Percentiles rank a stretch among this genome's conserved stretches.
Conservation (phyloP, 2,113 vertebrate genomes). For the Lepus timidus region DNA sequence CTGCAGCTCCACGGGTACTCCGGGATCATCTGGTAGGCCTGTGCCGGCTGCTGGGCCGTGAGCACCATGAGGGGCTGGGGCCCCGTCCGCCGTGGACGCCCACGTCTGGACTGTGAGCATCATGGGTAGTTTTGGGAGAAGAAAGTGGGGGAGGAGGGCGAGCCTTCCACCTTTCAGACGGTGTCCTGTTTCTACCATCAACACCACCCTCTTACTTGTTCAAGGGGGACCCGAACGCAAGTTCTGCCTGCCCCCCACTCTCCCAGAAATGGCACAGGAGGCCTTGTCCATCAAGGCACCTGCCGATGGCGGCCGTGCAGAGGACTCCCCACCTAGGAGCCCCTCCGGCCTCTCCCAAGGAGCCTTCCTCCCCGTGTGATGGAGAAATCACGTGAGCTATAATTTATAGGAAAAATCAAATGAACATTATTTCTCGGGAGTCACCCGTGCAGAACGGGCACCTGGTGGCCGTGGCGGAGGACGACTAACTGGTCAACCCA, state of each 20-base stretch:
- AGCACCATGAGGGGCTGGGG: rapidly evolving
- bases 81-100: rapidly evolving
- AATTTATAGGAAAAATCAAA: conserved; percentile 57
- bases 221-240: rapidly evolving
- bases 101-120: too few species aligned
- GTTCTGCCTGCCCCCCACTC: neutral
- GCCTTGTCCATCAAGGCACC: neutral
- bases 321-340: neutral
- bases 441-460: conserved; percentile 40
- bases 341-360: neutral
- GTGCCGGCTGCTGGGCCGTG: rapidly evolving
- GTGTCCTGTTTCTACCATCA: neutral
- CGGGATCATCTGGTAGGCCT: rapidly evolving
- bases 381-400: conserved; percentile 30
- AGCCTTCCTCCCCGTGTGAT: neutral
- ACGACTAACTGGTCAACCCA: neutral
- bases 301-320: neutral
- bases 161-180: neutral
- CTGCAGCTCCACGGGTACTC: neutral
- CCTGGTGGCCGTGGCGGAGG: neutral
- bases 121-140: neutral
- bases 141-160: neutral
- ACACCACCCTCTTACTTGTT: rapidly evolving
- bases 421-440: conserved; percentile 48
- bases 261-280: neutral